Conservation (phyloP, 2,888 invertebrate species). For the Gisinianus flammeolus region DNA sequence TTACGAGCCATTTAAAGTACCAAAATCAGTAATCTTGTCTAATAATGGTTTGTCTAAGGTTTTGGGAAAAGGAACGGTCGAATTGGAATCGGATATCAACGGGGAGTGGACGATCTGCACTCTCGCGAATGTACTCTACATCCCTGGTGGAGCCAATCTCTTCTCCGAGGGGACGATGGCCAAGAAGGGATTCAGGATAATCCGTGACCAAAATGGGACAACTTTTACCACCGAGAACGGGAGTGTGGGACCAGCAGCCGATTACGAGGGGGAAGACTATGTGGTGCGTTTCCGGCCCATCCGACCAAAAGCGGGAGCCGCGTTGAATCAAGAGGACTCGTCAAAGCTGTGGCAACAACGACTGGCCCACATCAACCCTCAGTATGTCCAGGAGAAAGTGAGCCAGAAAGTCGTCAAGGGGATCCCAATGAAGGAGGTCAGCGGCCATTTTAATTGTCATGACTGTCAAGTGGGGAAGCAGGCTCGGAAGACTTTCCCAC, state of each 20-base stretch:
- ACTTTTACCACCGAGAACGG: not conserved
- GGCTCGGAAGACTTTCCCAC: conserved; percentile 6
- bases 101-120: not conserved
- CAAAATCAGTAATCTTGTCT: not conserved
- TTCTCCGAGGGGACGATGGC: conserved; percentile 10
- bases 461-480: conserved; percentile 32
- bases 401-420: conserved; percentile 37
- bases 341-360: conserved; percentile 32
- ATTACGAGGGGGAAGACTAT: not conserved
- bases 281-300: not conserved
- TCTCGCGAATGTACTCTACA: not conserved
- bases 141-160: not conserved
- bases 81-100: not conserved
- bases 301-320: not conserved
- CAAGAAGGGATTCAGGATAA: conserved; percentile 20
- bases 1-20: not conserved
- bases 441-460: not conserved
- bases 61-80: not conserved
- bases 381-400: conserved; percentile 32
- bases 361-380: conserved; percentile 36
- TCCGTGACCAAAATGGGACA: not conserved
- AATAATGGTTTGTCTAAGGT: not conserved
- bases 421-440: conserved; percentile 16
- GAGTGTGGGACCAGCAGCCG: not conserved
- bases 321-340: too few species aligned